Percentiles rank a stretch among this genome's conserved stretches.
These are phyloP conservation scores for Charina bottae DNA, from an alignment of 2,113 vertebrate species.

Conservation along the genomic window DNA sequence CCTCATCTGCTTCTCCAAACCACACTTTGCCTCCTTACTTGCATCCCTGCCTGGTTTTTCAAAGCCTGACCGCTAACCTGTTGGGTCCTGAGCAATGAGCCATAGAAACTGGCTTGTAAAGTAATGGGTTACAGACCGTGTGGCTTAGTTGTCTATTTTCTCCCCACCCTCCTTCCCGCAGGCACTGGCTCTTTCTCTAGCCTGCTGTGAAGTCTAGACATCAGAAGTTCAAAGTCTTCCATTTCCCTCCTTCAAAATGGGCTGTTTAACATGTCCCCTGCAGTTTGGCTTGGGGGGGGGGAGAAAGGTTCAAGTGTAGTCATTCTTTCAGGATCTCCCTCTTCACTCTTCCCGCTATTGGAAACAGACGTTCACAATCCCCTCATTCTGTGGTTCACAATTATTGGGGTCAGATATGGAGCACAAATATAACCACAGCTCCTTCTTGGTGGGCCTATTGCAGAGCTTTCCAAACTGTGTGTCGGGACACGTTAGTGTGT, in stretches of 20 bases:
- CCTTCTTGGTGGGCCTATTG: background rate
- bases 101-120: background rate
- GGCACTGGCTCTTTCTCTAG: background rate
- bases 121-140: constrained; percentile 1
- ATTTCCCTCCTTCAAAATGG: background rate
- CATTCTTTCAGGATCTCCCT: background rate
- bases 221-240: constrained; percentile 7
- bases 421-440: no score
- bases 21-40: background rate
- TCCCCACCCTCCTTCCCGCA: constrained; percentile 24
- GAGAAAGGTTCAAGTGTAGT: no score
- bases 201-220: constrained; percentile 32
- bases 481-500: no score
- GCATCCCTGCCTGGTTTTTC: background rate
- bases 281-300: background rate
- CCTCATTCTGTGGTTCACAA: no score
- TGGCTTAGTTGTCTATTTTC: background rate
- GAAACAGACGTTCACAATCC: background rate
- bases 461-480: no score
- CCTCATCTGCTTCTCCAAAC: background rate
- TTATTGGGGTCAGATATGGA: no score
- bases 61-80: background rate
- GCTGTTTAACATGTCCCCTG: background rate
- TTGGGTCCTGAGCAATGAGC: background rate
- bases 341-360: background rate